Conservation (phyloP, 2,113 vertebrate species). For the Turdus rufiventris region DNA sequence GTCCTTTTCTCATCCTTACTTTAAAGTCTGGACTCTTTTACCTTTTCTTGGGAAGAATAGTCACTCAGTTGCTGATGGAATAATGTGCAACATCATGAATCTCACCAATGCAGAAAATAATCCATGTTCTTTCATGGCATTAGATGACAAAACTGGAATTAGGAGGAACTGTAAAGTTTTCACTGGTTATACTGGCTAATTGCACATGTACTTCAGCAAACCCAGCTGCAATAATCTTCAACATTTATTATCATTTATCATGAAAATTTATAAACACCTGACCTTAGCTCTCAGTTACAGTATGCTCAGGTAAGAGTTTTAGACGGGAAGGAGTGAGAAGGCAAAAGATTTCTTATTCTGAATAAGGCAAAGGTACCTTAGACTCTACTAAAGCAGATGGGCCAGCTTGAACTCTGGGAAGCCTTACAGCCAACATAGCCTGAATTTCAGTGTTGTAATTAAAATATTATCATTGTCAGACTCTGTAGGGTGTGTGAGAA, state of each 20-base stretch:
- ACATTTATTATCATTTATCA: neutral
- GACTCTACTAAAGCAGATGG: neutral
- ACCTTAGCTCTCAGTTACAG: neutral
- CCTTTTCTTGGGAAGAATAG: neutral
- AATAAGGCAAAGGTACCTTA: neutral
- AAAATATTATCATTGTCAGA: neutral
- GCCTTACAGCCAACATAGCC: neutral
- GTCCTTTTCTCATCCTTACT: neutral
- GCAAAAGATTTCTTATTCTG: neutral
- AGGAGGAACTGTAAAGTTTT: neutral
- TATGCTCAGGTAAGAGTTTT: neutral
- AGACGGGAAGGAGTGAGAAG: neutral
- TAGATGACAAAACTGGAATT: neutral
- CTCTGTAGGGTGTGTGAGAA: neutral
- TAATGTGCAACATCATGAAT: neutral
- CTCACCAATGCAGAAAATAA: neutral
- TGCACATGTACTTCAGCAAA: neutral
- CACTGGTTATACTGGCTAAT: neutral
- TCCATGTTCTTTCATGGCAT: neutral
- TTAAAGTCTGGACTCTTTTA: neutral
- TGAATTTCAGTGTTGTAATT: slow-evolving; percentile 6
- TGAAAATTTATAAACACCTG: neutral
- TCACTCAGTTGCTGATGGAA: neutral
- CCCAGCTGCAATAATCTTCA: neutral
- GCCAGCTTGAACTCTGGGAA: neutral